phyloP scores from a whole-genome alignment of 2,113 vertebrate genomes.

The Nannobrachium achirus region DNA sequence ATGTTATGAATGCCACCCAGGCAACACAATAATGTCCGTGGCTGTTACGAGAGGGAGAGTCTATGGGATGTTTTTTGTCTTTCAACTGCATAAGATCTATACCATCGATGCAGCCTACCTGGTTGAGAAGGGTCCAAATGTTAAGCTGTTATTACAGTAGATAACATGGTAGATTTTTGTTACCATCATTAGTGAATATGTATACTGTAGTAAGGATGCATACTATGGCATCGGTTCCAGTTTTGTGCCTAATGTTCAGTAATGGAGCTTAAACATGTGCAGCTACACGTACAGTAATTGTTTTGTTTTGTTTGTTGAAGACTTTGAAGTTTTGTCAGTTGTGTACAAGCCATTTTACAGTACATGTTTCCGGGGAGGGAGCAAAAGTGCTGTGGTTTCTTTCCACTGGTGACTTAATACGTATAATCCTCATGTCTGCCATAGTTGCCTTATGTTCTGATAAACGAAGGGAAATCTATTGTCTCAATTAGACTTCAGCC shows the following conservation, averaged over 20 bases:
- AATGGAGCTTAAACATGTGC: constrained; percentile 62
- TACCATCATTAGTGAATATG: constrained; percentile 23
- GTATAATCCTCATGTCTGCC: constrained; percentile 69
- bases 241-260: constrained; percentile 71
- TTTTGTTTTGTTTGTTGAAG: constrained; percentile 41
- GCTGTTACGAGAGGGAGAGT: constrained; percentile 47
- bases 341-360: constrained; percentile 45
- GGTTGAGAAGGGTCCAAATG: constrained; percentile 76
- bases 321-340: constrained; percentile 44
- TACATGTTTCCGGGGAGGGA: constrained; percentile 32
- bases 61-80: constrained; percentile 54
- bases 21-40: constrained; percentile 44
- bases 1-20: constrained; percentile 33
- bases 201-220: constrained; percentile 2
- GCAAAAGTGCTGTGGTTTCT: constrained; percentile 37
- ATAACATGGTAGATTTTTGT: constrained; percentile 50
- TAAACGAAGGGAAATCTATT: constrained; percentile 54
- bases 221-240: constrained; percentile 53
- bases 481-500: constrained; percentile 49
- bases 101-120: constrained; percentile 51
- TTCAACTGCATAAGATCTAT: constrained; percentile 36
- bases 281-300: constrained; percentile 60
- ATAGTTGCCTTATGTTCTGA: constrained; percentile 82
- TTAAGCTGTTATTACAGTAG: constrained; percentile 29
- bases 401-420: constrained; percentile 45